A percentile compares a stretch with the other conserved stretches of the same genome.
Evolutionary conservation across 64 coral and sea anemone species (phyloP).

Genomic region (Pocillopora verrucosa): DNA sequence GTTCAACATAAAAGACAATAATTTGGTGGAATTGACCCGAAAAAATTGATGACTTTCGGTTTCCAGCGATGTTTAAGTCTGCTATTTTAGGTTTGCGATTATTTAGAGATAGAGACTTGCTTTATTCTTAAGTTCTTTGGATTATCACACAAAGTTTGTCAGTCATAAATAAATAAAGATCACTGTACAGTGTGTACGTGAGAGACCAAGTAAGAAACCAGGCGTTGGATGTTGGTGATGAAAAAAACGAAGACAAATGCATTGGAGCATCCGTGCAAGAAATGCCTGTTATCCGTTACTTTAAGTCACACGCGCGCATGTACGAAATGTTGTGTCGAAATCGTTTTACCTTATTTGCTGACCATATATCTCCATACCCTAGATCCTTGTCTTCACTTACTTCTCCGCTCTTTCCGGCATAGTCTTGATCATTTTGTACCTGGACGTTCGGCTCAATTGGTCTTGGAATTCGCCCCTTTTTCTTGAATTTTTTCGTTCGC

Average conservation of each 20-base stretch:
- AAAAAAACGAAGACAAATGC: not conserved
- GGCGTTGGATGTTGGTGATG: not conserved
- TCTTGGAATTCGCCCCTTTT: not conserved
- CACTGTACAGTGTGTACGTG: not conserved
- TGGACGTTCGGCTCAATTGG: slow-evolving; percentile 18
- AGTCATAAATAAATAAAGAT: slow-evolving; percentile 48
- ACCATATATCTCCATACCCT: slow-evolving; percentile 50
- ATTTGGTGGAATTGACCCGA: not conserved
- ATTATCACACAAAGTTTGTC: not conserved
- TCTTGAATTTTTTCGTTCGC: not conserved
- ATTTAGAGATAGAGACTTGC: not conserved
- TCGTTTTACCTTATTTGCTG: slow-evolving; percentile 37
- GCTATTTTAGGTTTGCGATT: not conserved
- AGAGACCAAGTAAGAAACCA: not conserved
- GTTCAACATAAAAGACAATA: not conserved
- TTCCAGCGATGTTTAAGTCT: not conserved
- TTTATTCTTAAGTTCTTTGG: not conserved
- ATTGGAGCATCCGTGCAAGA: too few relatives aligned
- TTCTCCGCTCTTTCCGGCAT: slow-evolving; percentile 17
- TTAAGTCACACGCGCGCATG: too few relatives aligned
- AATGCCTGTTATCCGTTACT: too few relatives aligned
- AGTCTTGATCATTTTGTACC: slow-evolving; percentile 14
- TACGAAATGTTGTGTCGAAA: not conserved
- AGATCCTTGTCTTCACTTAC: slow-evolving; percentile 62
- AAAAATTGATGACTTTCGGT: not conserved